Percentiles rank a stretch among this genome's conserved stretches.
phyloP scores from a whole-genome alignment of 2,888 invertebrate genomes.

The Neocrepidodera transversa region DNA sequence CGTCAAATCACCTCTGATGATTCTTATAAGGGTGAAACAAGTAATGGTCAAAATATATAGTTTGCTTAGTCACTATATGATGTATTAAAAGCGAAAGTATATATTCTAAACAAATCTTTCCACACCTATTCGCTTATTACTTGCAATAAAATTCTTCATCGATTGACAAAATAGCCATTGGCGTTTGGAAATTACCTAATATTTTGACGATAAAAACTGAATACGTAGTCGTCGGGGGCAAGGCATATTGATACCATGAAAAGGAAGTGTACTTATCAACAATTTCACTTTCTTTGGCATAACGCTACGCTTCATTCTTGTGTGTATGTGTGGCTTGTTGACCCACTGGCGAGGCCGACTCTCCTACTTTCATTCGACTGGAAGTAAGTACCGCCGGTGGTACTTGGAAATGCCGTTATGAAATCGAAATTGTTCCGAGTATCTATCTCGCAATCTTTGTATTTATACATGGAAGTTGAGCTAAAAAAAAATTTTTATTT shows the following conservation, averaged over 20 bases:
- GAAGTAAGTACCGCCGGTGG: constrained; percentile 27
- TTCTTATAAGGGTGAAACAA: too few species aligned
- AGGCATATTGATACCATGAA: constrained; percentile 22
- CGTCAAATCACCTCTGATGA: too few species aligned
- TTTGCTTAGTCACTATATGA: too few species aligned
- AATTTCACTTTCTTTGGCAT: constrained; percentile 47
- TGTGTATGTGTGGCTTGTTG: constrained; percentile 28
- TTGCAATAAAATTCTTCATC: too few species aligned
- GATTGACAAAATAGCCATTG: constrained; percentile 6
- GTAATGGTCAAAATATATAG: too few species aligned
- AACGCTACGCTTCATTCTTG: constrained; percentile 30
- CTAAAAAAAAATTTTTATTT: too few species aligned
- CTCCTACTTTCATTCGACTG: constrained; percentile 47
- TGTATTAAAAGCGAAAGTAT: constrained; percentile 7
- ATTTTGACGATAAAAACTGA: constrained; percentile 21
- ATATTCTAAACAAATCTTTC: background rate
- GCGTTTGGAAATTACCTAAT: constrained; percentile 22
- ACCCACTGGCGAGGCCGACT: constrained; percentile 46
- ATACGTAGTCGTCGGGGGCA: constrained; percentile 19
- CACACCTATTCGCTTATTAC: too few species aligned
- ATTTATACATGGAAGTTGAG: background rate
- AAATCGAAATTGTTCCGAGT: constrained; percentile 24
- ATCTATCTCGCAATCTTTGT: background rate
- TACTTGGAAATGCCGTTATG: constrained; percentile 22
- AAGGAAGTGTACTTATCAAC: constrained; percentile 41